Conservation (phyloP, 2,797 vertebrate species). For the Lerista edwardsae region DNA sequence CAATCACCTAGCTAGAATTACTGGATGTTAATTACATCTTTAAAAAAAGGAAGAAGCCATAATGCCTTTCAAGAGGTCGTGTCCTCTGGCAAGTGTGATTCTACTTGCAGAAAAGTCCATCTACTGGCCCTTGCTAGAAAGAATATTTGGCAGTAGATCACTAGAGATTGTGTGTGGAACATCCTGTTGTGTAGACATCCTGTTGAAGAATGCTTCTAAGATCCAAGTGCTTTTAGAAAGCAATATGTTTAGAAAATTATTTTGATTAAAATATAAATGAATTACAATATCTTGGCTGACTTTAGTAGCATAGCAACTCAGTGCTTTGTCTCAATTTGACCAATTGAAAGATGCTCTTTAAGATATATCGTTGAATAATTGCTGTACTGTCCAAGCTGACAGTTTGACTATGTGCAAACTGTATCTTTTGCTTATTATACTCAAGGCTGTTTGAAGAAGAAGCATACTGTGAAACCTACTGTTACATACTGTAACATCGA, state of each 20-base stretch:
- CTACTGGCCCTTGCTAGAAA: too few species aligned
- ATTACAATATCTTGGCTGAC: background rate
- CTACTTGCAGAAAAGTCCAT: background rate
- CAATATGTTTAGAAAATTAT: background rate
- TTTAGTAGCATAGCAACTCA: background rate
- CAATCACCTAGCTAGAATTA: background rate
- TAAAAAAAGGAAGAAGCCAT: background rate
- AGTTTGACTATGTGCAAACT: background rate
- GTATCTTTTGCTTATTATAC: background rate
- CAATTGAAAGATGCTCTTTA: slow-evolving; percentile 1
- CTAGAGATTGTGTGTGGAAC: background rate
- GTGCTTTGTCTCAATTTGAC: background rate
- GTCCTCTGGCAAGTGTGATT: background rate
- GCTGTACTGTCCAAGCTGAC: slow-evolving; percentile 7
- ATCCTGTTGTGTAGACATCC: too few species aligned
- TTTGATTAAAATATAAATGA: background rate
- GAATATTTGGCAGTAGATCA: background rate
- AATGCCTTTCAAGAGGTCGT: background rate
- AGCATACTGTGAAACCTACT: background rate
- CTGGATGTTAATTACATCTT: background rate
- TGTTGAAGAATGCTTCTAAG: background rate
- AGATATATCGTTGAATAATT: slow-evolving; percentile 8
- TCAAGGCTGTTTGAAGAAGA: background rate
- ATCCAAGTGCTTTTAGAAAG: slow-evolving; percentile 12
- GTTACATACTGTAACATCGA: background rate